These are phyloP conservation scores for Dinocampus coccinellae DNA, from an alignment of 2,888 invertebrate species.

Conservation along the genomic window DNA sequence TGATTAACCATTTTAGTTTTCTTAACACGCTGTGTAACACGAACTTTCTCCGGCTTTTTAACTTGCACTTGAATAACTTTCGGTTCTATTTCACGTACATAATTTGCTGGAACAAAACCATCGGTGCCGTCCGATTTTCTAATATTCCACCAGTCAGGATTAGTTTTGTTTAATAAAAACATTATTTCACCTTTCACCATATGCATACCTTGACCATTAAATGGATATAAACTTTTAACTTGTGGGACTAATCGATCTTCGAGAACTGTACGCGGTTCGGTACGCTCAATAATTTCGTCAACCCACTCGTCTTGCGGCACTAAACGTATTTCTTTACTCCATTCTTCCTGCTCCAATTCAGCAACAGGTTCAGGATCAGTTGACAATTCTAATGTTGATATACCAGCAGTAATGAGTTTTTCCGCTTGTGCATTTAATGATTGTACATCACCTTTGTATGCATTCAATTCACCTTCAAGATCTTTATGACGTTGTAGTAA, in stretches of 20 bases:
- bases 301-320: slow-evolving; percentile 95
- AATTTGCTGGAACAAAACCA: slow-evolving; percentile 98
- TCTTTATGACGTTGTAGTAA: slow-evolving; percentile 88
- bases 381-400: slow-evolving; percentile 75
- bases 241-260: slow-evolving; percentile 91
- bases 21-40: slow-evolving; percentile 87
- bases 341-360: slow-evolving; percentile 68
- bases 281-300: slow-evolving; percentile 87
- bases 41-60: slow-evolving; percentile 86
- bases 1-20: slow-evolving; percentile 91
- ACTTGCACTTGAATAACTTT: slow-evolving; percentile 85
- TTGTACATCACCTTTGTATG: slow-evolving; percentile 89
- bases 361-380: slow-evolving; percentile 62
- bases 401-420: slow-evolving; percentile 81
- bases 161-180: slow-evolving; percentile 94
- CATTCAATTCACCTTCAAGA: slow-evolving; percentile 88
- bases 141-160: slow-evolving; percentile 99
- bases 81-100: slow-evolving; percentile 92
- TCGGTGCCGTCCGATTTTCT: slow-evolving; percentile 91
- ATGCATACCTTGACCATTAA: slow-evolving; percentile 92
- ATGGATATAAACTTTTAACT: slow-evolving; percentile 88
- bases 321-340: slow-evolving; percentile 80
- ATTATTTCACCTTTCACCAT: slow-evolving; percentile 93
- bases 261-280: slow-evolving; percentile 87
- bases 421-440: slow-evolving; percentile 85